These are phyloP conservation scores for Ferrisia virgata DNA, from an alignment of 2,888 invertebrate species.

Conservation along the genomic window DNA sequence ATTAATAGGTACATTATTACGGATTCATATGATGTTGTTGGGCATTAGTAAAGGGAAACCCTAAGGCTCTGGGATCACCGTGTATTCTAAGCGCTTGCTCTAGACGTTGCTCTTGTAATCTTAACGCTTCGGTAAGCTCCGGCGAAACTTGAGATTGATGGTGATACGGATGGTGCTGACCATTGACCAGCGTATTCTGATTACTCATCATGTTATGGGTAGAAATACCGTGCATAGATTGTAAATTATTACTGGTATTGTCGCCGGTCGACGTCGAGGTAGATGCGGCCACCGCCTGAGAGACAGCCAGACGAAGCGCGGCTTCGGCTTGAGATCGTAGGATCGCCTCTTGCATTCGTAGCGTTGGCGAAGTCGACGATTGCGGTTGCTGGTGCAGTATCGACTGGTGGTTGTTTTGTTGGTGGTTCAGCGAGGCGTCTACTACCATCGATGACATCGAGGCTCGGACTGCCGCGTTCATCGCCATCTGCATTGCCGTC, in stretches of 20 bases:
- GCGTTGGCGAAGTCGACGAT: slow-evolving; percentile 52
- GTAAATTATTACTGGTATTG: slow-evolving; percentile 53
- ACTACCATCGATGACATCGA: slow-evolving; percentile 57
- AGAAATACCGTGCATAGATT: slow-evolving; percentile 47
- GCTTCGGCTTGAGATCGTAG: slow-evolving; percentile 82
- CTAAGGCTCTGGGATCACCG: slow-evolving; percentile 73
- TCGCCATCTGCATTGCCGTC: slow-evolving; percentile 58
- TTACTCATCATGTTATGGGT: slow-evolving; percentile 39
- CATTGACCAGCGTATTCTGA: slow-evolving; percentile 47
- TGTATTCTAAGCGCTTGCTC: slow-evolving; percentile 80
- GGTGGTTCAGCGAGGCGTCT: slow-evolving; percentile 52
- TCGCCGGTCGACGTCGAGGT: slow-evolving; percentile 51
- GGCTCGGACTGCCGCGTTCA: slow-evolving; percentile 61
- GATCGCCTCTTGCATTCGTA: slow-evolving; percentile 65
- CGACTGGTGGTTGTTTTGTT: slow-evolving; percentile 51
- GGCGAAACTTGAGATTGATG: slow-evolving; percentile 61
- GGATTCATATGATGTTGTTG: slow-evolving; percentile 50
- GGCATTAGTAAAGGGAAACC: slow-evolving; percentile 63
- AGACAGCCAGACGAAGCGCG: slow-evolving; percentile 74
- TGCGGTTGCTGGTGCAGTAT: slow-evolving; percentile 52
- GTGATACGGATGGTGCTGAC: slow-evolving; percentile 55
- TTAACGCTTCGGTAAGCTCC: slow-evolving; percentile 68
- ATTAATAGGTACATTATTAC: no score
- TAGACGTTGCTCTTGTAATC: slow-evolving; percentile 73
- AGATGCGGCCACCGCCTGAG: slow-evolving; percentile 62